Evolutionary conservation across 2,888 invertebrate genomes (phyloP).

Genomic region (Papilio elwesi): DNA sequence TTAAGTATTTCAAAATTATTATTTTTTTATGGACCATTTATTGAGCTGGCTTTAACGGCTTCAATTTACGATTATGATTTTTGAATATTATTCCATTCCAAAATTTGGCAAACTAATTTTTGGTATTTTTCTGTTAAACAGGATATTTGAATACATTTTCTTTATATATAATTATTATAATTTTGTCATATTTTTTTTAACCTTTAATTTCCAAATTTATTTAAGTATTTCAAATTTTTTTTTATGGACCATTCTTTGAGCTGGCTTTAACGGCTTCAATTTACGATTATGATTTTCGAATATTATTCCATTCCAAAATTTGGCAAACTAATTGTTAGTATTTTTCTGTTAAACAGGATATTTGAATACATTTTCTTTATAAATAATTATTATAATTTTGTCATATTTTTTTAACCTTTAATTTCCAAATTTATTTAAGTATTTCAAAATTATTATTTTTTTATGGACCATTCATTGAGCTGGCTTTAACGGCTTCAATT

Average conservation of each 20-base stretch:
- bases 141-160: constrained; percentile 15
- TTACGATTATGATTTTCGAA: not conserved
- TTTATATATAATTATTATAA: constrained; percentile 2
- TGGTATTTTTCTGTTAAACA: not conserved
- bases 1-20: not conserved
- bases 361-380: constrained; percentile 9
- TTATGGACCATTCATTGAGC: constrained; percentile 30
- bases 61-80: constrained; percentile 5
- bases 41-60: constrained; percentile 21
- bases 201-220: not conserved
- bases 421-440: not conserved
- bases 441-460: not conserved
- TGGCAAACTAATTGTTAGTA: not conserved
- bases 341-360: not conserved
- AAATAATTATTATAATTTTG: not conserved
- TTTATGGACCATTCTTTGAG: constrained; percentile 27
- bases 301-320: constrained; percentile 1
- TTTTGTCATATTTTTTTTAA: not conserved
- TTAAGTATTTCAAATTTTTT: not conserved
- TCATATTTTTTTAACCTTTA: not conserved
- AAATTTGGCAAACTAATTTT: not conserved
- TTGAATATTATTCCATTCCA: not conserved
- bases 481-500: constrained; percentile 23
- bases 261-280: constrained; percentile 22
- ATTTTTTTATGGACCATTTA: constrained; percentile 29